Base-by-base conservation (phyloP, 1,140 invertebrate genomes). In the Diorhabda carinulata region DNA sequence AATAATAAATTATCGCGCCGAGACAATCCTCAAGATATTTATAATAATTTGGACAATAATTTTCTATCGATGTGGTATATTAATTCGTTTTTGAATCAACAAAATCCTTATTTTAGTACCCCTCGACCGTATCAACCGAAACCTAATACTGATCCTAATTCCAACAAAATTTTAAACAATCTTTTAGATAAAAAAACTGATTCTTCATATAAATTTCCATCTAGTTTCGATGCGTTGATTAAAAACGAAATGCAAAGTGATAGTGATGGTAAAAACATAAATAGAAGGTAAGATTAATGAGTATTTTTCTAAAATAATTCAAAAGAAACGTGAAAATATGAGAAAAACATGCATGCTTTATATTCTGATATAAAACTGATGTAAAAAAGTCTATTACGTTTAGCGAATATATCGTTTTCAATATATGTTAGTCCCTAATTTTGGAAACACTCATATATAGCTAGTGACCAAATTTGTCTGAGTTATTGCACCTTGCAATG, bases 51-150 rank as follows among this genome's bases (percentile, higher is more conserved):
- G 66, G 86, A 87, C 76, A 84, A 86, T 67, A 87, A 87, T 73
- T 84, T 88, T 66, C 76, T 88, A 10, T 84, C 85, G 3, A 85
- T 86, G 2, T 81, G 87, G 75, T 88, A 88, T 76, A 85, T 88
- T 85, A 87, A 86, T 73, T 86, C 85, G 77, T 73, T 87, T 40
- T 45, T 68, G 10, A 64, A 70, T 42, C 70, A 74, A 10, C 66
- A 71, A 5, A 74, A 74, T 66, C 76, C 77, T 3, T 78, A 77
- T 66, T 68, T 79, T 40, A 77, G 73, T 65, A 67, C 68, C 40
- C 10, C 57, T 42, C 42, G 57, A 25, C 58, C 63, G 42, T 70
- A 58, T 56, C 64, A 61, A n/a, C 25, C 70, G 3, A 72, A 72
- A 25, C 63, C 69, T 5, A 74, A 70, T 10, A 74, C 69, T 59